Evolutionary conservation across 2,888 invertebrate species (phyloP).

Genomic region (Cacoxenus indagator): DNA sequence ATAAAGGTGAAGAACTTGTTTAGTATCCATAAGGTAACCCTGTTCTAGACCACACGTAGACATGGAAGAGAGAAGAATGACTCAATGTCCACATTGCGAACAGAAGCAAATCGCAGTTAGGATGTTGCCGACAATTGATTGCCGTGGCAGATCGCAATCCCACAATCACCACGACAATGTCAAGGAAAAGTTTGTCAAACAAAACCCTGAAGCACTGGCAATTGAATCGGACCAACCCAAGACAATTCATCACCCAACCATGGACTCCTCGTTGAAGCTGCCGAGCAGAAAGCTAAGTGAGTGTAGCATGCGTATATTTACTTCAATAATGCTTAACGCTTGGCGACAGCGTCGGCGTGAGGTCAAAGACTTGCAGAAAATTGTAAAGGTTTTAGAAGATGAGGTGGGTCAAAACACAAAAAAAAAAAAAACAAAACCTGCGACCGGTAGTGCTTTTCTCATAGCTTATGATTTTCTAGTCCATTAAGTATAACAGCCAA

Average conservation of each 20-base stretch:
- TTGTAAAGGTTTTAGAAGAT: conserved; percentile 45
- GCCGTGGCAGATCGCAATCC: too few species aligned
- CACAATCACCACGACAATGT: too few species aligned
- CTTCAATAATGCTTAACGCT: conserved; percentile 60
- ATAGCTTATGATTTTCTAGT: conserved; percentile 37
- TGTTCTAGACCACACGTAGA: conserved; percentile 6
- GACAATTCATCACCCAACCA: too few species aligned
- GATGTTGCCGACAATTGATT: too few species aligned
- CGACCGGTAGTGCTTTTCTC: neutral
- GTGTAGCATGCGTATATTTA: conserved; percentile 57
- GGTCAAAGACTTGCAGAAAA: conserved; percentile 47
- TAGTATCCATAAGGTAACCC: conserved; percentile 16
- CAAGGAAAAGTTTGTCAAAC: too few species aligned
- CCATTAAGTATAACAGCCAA: conserved; percentile 53
- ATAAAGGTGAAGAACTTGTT: conserved; percentile 12
- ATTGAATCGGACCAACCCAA: too few species aligned
- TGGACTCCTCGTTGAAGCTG: too few species aligned
- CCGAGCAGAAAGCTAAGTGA: conserved; percentile 9
- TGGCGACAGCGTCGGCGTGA: conserved; percentile 65
- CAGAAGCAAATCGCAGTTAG: too few species aligned
- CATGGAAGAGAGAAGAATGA: too few species aligned
- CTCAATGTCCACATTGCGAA: too few species aligned
- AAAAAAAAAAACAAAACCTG: neutral
- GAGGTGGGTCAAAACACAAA: conserved; percentile 46
- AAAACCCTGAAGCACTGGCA: too few species aligned